These are phyloP conservation scores for Drosophila hamatofila DNA, from an alignment of 2,888 invertebrate genomes.

Conservation along the genomic window DNA sequence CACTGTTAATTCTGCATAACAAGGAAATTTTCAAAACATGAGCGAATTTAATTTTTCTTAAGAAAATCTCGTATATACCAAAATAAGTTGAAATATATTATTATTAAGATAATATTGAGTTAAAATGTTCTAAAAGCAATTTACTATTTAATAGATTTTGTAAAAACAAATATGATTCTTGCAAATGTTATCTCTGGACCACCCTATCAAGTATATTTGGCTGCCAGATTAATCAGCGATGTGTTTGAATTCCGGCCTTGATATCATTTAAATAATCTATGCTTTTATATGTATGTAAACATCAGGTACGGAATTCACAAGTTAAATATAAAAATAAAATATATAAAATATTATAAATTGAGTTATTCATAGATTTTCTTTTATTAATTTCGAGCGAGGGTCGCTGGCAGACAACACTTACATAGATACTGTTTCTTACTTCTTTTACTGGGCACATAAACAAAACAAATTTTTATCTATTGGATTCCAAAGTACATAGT, in stretches of 20 bases:
- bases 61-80: constrained; percentile 52
- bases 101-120: constrained; percentile 40
- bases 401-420: no score
- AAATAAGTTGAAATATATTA: constrained; percentile 52
- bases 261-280: constrained; percentile 22
- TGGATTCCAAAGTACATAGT: neutral
- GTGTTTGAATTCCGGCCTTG: constrained; percentile 26
- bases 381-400: no score
- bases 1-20: constrained; percentile 29
- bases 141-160: constrained; percentile 75
- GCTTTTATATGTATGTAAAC: constrained; percentile 13
- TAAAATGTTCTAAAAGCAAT: constrained; percentile 69
- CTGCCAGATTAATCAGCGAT: constrained; percentile 22
- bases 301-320: constrained; percentile 23
- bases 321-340: constrained; percentile 11
- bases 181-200: constrained; percentile 49
- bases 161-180: constrained; percentile 46
- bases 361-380: neutral
- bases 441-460: neutral
- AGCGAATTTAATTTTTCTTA: constrained; percentile 75
- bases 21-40: constrained; percentile 46
- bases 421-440: neutral
- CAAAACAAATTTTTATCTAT: neutral
- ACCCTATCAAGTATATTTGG: constrained; percentile 32
- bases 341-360: constrained; percentile 9